A percentile compares a stretch with the other conserved stretches of the same genome.
Evolutionary conservation across 2,888 invertebrate species (phyloP).

Genomic region (Automeris io): DNA sequence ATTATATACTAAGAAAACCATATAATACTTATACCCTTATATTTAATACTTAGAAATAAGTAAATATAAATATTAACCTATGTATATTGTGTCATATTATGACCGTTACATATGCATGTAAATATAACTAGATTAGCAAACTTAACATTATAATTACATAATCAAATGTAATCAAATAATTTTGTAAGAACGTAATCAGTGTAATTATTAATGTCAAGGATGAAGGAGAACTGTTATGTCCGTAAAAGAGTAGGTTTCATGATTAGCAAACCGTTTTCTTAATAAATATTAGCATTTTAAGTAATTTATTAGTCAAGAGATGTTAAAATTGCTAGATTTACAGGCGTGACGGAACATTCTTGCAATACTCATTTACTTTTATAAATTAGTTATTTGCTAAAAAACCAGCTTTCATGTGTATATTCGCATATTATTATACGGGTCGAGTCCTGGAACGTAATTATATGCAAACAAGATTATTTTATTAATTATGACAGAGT

Average conservation of each 20-base stretch:
- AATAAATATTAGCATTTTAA: background rate
- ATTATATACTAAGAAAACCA: too few relatives aligned
- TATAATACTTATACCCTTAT: too few relatives aligned
- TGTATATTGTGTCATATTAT: background rate
- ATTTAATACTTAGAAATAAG: background rate
- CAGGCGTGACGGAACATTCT: background rate
- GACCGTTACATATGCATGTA: background rate
- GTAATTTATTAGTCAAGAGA: background rate
- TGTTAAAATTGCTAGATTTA: background rate
- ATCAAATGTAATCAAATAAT: constrained; percentile 3
- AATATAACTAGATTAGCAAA: background rate
- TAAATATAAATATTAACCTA: background rate
- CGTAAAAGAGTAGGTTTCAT: background rate
- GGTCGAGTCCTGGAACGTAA: too few relatives aligned
- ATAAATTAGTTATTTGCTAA: too few relatives aligned
- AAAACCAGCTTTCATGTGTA: too few relatives aligned
- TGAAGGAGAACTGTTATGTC: constrained; percentile 4
- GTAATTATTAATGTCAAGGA: constrained; percentile 11
- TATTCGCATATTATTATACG: too few relatives aligned
- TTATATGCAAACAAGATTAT: too few relatives aligned
- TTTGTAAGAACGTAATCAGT: constrained; percentile 6
- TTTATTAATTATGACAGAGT: too few relatives aligned
- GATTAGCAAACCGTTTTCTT: background rate
- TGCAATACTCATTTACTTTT: too few relatives aligned
- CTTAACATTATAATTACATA: background rate